A percentile compares a stretch with the other conserved stretches of the same genome.
Evolutionary conservation across 2,113 vertebrate genomes (phyloP).

Genomic region (Xyliphius kryptos): DNA sequence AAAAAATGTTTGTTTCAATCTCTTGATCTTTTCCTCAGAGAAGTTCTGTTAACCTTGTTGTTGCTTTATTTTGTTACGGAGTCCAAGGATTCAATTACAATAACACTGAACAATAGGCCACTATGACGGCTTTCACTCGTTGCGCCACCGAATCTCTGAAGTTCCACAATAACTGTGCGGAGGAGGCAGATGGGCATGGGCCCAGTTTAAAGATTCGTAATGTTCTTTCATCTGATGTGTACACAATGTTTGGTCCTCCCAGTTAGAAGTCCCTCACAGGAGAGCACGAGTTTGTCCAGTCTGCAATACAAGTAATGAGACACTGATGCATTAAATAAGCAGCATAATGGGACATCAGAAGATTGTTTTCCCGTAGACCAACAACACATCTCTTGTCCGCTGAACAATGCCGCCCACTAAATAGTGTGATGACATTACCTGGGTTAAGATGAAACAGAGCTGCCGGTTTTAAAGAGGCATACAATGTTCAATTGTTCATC

Average conservation of each 20-base stretch:
- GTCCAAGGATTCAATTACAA: conserved; percentile 58
- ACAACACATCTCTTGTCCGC: conserved; percentile 37
- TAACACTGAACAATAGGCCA: conserved; percentile 52
- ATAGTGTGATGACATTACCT: conserved; percentile 14
- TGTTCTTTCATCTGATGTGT: conserved; percentile 21
- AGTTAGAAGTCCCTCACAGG: conserved; percentile 1
- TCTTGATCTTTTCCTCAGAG: conserved; percentile 49
- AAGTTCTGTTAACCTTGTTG: conserved; percentile 46
- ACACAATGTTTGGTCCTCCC: conserved; percentile 10
- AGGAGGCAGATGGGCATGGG: conserved; percentile 38
- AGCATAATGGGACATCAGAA: conserved; percentile 25
- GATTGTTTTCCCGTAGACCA: conserved; percentile 30
- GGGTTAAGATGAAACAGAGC: conserved; percentile 23
- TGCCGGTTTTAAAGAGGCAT: not conserved
- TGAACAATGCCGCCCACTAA: conserved; percentile 26
- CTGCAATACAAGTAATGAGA: too few species aligned
- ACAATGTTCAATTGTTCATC: not conserved
- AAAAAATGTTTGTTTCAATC: conserved; percentile 41
- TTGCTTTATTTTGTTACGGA: conserved; percentile 61
- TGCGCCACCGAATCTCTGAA: conserved; percentile 48
- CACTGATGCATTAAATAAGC: conserved; percentile 43
- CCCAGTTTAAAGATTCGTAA: conserved; percentile 23
- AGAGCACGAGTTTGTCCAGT: too few species aligned
- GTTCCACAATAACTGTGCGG: conserved; percentile 56
- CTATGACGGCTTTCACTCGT: conserved; percentile 46